These are phyloP conservation scores for Colostygia pectinataria DNA, from an alignment of 2,888 invertebrate genomes.

Conservation along the genomic window DNA sequence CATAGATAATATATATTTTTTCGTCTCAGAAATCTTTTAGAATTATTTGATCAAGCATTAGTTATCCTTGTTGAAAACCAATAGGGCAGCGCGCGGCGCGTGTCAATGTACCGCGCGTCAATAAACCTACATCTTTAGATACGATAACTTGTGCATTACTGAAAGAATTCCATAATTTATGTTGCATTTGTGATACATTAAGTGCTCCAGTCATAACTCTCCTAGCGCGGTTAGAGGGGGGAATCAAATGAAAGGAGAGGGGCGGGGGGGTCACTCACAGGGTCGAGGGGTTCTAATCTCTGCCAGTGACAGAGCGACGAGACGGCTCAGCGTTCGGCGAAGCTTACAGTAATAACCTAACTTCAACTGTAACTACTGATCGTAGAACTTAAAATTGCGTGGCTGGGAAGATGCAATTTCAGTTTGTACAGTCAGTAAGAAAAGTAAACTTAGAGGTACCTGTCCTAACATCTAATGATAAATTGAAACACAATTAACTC, in stretches of 20 bases:
- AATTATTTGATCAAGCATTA: too few species aligned
- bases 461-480: slow-evolving; percentile 15
- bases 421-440: slow-evolving; percentile 11
- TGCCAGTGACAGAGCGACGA: slow-evolving; percentile 25
- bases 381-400: slow-evolving; percentile 5
- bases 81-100: too few species aligned
- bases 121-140: too few species aligned
- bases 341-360: background rate
- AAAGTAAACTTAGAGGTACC: slow-evolving; percentile 9
- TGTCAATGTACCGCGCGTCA: too few species aligned
- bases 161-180: too few species aligned
- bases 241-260: slow-evolving; percentile 1
- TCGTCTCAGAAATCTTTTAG: too few species aligned
- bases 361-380: slow-evolving; percentile 13
- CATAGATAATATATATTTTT: too few species aligned
- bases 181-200: background rate
- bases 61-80: too few species aligned
- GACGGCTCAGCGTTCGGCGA: slow-evolving; percentile 9
- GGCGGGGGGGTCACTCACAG: slow-evolving; percentile 13
- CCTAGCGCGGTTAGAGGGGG: slow-evolving; percentile 1
- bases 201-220: background rate
- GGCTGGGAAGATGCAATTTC: slow-evolving; percentile 12
- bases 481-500: slow-evolving; percentile 13
- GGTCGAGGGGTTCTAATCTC: slow-evolving; percentile 28
- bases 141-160: too few species aligned